Evolutionary conservation across 1,140 invertebrate species (phyloP).

Genomic region (Bombus pascuorum): DNA sequence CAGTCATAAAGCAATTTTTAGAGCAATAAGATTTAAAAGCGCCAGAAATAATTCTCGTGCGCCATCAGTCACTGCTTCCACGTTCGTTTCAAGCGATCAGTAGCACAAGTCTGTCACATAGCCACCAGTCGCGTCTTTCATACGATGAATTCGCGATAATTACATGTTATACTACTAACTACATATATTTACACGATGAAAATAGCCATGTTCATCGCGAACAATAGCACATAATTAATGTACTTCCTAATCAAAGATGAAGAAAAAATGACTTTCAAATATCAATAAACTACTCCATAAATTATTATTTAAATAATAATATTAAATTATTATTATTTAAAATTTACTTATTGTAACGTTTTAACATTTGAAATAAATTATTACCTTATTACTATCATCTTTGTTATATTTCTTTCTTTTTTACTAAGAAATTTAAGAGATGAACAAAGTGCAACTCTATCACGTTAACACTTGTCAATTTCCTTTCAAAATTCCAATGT

Average conservation of each 20-base stretch:
- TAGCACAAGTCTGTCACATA: constrained; percentile 29
- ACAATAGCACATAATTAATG: background rate
- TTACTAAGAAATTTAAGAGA: no score
- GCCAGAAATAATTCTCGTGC: background rate
- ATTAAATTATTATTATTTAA: no score
- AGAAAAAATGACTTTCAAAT: background rate
- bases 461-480: no score
- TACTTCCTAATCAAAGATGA: background rate
- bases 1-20: no score
- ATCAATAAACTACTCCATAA: no score
- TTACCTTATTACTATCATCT: no score
- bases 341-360: no score
- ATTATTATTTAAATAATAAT: no score
- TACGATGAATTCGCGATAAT: constrained; percentile 4
- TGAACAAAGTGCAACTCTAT: no score
- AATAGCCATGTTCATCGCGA: background rate
- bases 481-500: no score
- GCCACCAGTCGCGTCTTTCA: constrained; percentile 15
- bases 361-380: no score
- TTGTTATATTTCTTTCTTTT: no score
- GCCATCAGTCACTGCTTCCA: background rate
- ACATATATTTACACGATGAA: background rate
- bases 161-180: background rate
- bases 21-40: background rate
- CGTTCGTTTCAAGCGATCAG: constrained; percentile 21